Evolutionary conservation across 2,888 invertebrate genomes (phyloP).

Genomic region (Agonum fuliginosum): DNA sequence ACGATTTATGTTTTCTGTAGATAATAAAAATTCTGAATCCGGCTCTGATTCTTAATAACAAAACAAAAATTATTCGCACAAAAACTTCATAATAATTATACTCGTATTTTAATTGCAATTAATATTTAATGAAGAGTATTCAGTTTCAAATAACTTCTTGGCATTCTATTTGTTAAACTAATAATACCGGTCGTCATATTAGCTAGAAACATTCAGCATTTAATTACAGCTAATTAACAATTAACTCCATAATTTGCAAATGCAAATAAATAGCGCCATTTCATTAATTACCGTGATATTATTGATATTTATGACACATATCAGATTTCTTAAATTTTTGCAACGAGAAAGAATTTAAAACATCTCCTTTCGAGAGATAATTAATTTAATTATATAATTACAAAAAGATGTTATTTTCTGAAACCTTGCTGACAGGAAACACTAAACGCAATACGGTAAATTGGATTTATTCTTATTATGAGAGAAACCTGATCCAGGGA

Average conservation of each 20-base stretch:
- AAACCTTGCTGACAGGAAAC: slow-evolving; percentile 28
- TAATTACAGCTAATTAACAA: not conserved
- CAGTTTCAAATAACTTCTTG: too few species aligned
- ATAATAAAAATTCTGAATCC: too few species aligned
- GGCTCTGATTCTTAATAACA: too few species aligned
- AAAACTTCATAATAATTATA: too few species aligned
- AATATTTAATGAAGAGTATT: too few species aligned
- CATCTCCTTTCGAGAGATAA: slow-evolving; percentile 23
- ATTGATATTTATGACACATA: slow-evolving; percentile 13
- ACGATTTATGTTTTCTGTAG: too few species aligned
- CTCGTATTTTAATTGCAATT: too few species aligned
- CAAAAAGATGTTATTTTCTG: slow-evolving; percentile 34
- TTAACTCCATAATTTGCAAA: not conserved
- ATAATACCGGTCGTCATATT: too few species aligned
- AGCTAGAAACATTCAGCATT: not conserved
- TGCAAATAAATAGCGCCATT: not conserved
- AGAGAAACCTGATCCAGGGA: slow-evolving; percentile 18
- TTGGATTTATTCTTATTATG: slow-evolving; percentile 29
- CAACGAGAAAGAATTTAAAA: slow-evolving; percentile 21
- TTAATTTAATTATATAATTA: slow-evolving; percentile 45
- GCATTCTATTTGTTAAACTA: too few species aligned
- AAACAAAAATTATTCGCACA: too few species aligned
- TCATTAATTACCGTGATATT: not conserved
- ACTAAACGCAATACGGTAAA: slow-evolving; percentile 37
- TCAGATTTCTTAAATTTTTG: slow-evolving; percentile 33